Evolutionary conservation across 2,113 vertebrate genomes (phyloP).

Genomic region (Eurystomus gularis): DNA sequence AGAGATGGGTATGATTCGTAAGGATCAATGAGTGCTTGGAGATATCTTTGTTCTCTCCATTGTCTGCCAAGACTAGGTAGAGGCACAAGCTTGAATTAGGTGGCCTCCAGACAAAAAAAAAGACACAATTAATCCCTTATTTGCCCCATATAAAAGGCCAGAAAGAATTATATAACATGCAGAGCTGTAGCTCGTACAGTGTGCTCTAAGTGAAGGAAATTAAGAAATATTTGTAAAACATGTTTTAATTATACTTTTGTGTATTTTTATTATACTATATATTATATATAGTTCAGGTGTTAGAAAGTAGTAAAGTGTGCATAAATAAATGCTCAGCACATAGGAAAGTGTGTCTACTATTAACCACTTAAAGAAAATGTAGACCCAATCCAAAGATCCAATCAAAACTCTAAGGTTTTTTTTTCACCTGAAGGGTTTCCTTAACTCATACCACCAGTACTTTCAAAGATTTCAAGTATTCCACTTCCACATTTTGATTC

Average conservation of each 20-base stretch:
- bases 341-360: not conserved
- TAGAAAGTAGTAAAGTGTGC: not conserved
- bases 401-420: not conserved
- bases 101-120: not conserved
- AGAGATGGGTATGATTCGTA: not conserved
- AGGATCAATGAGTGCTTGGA: not conserved
- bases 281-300: not conserved
- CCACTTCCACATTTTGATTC: not conserved
- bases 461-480: not conserved
- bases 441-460: not conserved
- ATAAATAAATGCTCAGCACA: not conserved
- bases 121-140: not conserved
- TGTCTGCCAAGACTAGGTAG: not conserved
- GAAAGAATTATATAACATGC: not conserved
- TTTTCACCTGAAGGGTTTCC: not conserved
- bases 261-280: too few relatives aligned
- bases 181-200: not conserved
- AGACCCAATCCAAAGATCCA: too few relatives aligned
- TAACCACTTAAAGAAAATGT: not conserved
- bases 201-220: not conserved
- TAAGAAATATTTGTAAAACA: not conserved
- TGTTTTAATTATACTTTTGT: not conserved
- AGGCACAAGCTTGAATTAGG: not conserved
- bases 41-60: not conserved
- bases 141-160: not conserved